Evolutionary conservation across 2,113 vertebrate species (phyloP).

Genomic region (Bubalus kerabau): DNA sequence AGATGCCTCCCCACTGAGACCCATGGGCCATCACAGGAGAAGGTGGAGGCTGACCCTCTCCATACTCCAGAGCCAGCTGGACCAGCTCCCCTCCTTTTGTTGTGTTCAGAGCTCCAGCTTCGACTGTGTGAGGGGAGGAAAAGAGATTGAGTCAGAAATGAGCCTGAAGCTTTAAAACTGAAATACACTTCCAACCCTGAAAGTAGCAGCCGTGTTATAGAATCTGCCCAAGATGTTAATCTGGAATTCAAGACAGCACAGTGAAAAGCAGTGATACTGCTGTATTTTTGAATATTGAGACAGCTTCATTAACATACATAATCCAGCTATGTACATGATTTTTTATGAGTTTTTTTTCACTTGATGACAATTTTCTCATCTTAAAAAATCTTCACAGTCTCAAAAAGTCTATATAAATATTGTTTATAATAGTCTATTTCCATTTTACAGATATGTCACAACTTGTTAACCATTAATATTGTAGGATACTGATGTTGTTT

Average conservation of each 20-base stretch:
- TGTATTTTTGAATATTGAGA: neutral
- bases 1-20: neutral
- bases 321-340: neutral
- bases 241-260: neutral
- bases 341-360: neutral
- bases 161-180: neutral
- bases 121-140: neutral
- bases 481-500: neutral
- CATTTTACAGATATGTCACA: neutral
- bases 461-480: neutral
- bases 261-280: neutral
- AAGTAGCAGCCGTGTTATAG: neutral
- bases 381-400: neutral
- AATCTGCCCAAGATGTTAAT: neutral
- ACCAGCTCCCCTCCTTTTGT: neutral
- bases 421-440: neutral
- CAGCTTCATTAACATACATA: neutral
- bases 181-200: neutral
- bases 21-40: neutral
- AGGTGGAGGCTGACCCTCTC: neutral
- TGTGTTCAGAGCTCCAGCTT: neutral
- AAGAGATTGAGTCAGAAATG: neutral
- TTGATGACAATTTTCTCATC: constrained; percentile 1
- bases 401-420: neutral
- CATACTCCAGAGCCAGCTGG: too few relatives aligned